Evolutionary conservation across 2,888 invertebrate species (phyloP), one percentile per base, ranked within the genome.

Genomic region (Erynnis tages): DNA sequence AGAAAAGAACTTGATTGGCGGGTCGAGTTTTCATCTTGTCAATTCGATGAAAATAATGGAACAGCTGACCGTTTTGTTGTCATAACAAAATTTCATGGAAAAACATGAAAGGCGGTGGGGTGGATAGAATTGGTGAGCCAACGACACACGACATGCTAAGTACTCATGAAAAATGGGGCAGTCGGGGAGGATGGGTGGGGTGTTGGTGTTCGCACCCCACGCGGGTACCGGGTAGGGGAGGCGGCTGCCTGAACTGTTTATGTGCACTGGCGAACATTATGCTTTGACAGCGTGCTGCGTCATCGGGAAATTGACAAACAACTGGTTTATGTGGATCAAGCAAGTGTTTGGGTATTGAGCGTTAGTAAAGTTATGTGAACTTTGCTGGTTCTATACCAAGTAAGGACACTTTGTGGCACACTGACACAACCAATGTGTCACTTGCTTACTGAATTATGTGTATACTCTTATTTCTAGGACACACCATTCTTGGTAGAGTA

Each of bases 261-360:
- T 82, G 76, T 81, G 78, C 74, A 79, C 75, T 75, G 69, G 66
- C 73, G 67, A 73, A 69, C 74, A 69, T 67, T 75, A 72, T 71
- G 75, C 77, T 80, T 71, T 75, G 76, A 79, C 75, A 81, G 71
- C 69, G 63, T 63, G 77, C 81, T 78, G 74, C 74, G 82, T 82
- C 82, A 84, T 79, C 76, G 71, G 68, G 62, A 82, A 79, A 81
- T 81, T 79, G 77, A 79, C 79, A 81, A 83, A 83, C 75, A 82
- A 75, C 70, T 65, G 71, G 67, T 73, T 71, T 74, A 72, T 71
- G 65, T 65, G 57, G 50, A 61, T 58, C 47, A 52, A 43, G 37
- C 37, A 52, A 45, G 30, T 45, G 38, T 45, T 50, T 35, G 43
- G 43, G 17, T 43, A 25, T 19, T 11, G 13, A 40, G 19, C 30